phyloP scores from a whole-genome alignment of 2,888 invertebrate species.

The Glomeris marginata region DNA sequence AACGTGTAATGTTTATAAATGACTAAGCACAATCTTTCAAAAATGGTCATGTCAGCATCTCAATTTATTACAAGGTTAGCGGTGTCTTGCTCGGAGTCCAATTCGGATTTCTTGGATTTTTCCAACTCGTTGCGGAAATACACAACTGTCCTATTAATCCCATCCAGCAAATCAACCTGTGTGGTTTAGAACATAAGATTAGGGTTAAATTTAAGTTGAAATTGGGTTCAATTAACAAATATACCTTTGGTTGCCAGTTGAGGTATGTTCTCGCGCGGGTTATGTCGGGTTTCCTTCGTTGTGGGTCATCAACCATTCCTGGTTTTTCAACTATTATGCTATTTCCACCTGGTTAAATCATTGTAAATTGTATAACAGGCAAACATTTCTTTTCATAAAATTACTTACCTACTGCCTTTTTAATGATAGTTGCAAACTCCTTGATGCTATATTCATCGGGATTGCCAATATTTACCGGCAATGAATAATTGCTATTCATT shows the following conservation, averaged over 20 bases:
- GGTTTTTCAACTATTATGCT: conserved; percentile 69
- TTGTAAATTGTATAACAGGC: too few species aligned
- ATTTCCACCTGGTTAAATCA: conserved; percentile 50
- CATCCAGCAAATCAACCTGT: conserved; percentile 62
- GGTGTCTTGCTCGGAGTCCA: too few species aligned
- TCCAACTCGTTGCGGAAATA: conserved; percentile 80
- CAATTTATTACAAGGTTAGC: too few species aligned
- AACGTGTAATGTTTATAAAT: too few species aligned
- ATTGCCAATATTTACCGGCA: conserved; percentile 92
- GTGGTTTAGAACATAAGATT: conserved; percentile 21
- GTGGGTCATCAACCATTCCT: conserved; percentile 92
- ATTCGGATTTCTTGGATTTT: conserved; percentile 34
- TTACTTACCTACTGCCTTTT: conserved; percentile 33
- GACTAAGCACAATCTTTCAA: too few species aligned
- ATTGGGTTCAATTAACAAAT: not conserved
- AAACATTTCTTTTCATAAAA: too few species aligned
- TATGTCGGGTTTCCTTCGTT: conserved; percentile 86
- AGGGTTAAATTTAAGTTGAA: not conserved
- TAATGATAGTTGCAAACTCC: conserved; percentile 41
- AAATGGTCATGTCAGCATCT: too few species aligned
- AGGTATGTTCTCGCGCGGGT: conserved; percentile 65
- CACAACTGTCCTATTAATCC: conserved; percentile 77
- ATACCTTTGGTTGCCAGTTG: conserved; percentile 82
- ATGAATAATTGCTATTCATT: conserved; percentile 86
- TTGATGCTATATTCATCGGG: conserved; percentile 94